Evolutionary conservation across 2,888 invertebrate species (phyloP), one percentile per base, ranked within the genome.

Genomic region (Clostera curtula): DNA sequence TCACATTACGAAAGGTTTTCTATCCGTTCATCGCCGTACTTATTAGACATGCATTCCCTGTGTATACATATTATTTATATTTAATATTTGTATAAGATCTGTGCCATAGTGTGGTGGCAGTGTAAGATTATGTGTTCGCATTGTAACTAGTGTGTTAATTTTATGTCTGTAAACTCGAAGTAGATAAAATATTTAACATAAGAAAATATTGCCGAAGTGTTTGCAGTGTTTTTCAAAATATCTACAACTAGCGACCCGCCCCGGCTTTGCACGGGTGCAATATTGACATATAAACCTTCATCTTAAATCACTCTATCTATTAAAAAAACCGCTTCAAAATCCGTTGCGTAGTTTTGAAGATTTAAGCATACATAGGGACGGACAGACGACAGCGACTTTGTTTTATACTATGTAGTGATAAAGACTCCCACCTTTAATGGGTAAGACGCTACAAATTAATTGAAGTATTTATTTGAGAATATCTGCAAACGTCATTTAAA

Each of bases 101-200:
- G 83, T 83, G 83, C 82, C 83, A 83, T 83, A 82, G 55, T 45
- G 61, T 67, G 69, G 62, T 77, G 79, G 80, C 79, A 74, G 64
- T 67, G 66, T 68, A 68, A 57, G 64, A 65, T 53, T 64, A 63
- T 68, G 63, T 69, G 72, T 74, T 72, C 66, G 67, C 71, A 60
- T 59, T 71, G 66, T 72, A 68, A 61, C 58, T 70, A 71, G 67
- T 63, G 55, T 67, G 50, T 65, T 70, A 72, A 72, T 68, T 49
- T 74, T 57, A 64, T 67, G 68, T 73, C 67, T 74, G 69, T 76
- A 74, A 65, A 72, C 67, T 66, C 70, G 49, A 56, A 60, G 58
- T 76, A 75, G 68, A 66, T 65, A 68, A 63, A 65, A 44, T 65
- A 60, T 69, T 64, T 63, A 63, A 68, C 50, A 46, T 66, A 70